Percentiles rank a stretch among this genome's conserved stretches.
Conservation (phyloP, 2,113 vertebrate genomes). For the Proterorhinus semilunaris region DNA sequence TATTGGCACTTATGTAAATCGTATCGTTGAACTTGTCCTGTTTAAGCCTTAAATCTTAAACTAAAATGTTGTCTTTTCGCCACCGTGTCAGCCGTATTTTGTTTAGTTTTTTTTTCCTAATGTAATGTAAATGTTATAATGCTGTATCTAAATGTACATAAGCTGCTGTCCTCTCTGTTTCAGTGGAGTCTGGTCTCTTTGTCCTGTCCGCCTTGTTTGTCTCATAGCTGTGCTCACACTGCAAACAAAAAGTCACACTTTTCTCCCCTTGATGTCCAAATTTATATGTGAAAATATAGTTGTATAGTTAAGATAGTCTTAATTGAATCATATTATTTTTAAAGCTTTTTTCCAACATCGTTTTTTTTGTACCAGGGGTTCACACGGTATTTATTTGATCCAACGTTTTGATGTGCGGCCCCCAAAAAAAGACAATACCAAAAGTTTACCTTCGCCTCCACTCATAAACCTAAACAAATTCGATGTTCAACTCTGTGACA, state of each 20-base stretch:
- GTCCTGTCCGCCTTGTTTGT: slow-evolving; percentile 11
- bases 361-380: no score
- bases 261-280: not conserved
- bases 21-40: slow-evolving; percentile 68
- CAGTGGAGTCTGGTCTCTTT: not conserved
- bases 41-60: slow-evolving; percentile 80
- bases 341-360: no score
- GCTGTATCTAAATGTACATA: slow-evolving; percentile 46
- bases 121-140: slow-evolving; percentile 41
- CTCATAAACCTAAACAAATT: not conserved
- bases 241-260: not conserved
- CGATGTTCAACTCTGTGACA: not conserved
- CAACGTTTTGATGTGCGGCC: no score
- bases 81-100: slow-evolving; percentile 58
- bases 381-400: no score
- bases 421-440: no score
- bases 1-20: slow-evolving; percentile 44
- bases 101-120: slow-evolving; percentile 56
- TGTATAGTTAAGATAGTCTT: no score
- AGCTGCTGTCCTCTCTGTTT: slow-evolving; percentile 36
- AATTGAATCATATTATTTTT: no score
- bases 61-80: slow-evolving; percentile 51
- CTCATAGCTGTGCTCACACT: not conserved
- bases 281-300: no score
- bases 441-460: not conserved